Percentiles rank a stretch among this genome's conserved stretches.
phyloP scores from a whole-genome alignment of 2,113 vertebrate genomes.

The Clarias batrachus region DNA sequence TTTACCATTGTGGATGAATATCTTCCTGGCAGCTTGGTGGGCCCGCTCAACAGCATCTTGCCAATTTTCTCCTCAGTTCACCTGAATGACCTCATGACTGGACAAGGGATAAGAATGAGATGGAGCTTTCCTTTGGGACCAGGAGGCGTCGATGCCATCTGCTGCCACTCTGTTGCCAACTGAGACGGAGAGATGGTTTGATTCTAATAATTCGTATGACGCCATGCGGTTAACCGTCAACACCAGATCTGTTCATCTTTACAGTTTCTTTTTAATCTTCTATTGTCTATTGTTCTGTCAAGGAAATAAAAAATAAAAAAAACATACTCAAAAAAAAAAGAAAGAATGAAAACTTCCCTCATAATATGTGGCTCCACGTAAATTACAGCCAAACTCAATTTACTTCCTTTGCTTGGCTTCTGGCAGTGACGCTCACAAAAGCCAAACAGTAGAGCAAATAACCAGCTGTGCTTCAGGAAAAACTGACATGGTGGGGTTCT shows the following conservation, averaged over 20 bases:
- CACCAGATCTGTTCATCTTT: slow-evolving; percentile 54
- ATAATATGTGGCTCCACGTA: slow-evolving; percentile 54
- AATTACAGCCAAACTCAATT: slow-evolving; percentile 66
- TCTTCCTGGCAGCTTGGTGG: slow-evolving; percentile 61
- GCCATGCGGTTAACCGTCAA: slow-evolving; percentile 49
- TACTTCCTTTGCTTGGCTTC: slow-evolving; percentile 65
- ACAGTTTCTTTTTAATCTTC: slow-evolving; percentile 20
- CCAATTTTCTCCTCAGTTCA: slow-evolving; percentile 77
- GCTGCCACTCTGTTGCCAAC: slow-evolving; percentile 55
- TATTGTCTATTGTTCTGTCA: slow-evolving; percentile 56
- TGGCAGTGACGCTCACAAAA: slow-evolving; percentile 49
- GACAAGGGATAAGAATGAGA: slow-evolving; percentile 56
- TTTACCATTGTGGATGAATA: slow-evolving; percentile 78
- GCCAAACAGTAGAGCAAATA: slow-evolving; percentile 39
- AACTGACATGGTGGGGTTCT: not conserved
- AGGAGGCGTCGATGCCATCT: slow-evolving; percentile 72
- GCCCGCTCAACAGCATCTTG: slow-evolving; percentile 66
- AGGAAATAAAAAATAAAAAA: slow-evolving; percentile 60
- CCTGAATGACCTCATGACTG: slow-evolving; percentile 75
- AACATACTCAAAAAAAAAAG: slow-evolving; percentile 63
- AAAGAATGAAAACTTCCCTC: slow-evolving; percentile 53
- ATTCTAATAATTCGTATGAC: slow-evolving; percentile 46
- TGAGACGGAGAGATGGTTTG: slow-evolving; percentile 35
- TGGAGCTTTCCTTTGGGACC: slow-evolving; percentile 64
- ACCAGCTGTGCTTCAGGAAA: slow-evolving; percentile 41